phyloP scores from a whole-genome alignment of 2,888 invertebrate species.

The Lumbricus terrestris region DNA sequence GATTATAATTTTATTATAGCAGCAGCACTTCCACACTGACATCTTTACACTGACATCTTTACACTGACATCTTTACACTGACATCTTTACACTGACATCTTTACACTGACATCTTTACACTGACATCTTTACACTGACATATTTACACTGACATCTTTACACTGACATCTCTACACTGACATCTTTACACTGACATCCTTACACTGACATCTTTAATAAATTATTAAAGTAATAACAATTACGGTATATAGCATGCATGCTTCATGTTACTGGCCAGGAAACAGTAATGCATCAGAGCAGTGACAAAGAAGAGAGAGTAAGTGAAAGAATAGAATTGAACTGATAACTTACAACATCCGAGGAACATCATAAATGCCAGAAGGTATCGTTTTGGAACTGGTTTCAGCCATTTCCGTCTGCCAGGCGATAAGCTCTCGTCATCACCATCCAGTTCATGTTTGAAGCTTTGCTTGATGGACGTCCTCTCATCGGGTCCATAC shows the following conservation, averaged over 20 bases:
- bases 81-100: too few species aligned
- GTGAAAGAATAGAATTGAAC: background rate
- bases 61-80: too few species aligned
- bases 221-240: too few species aligned
- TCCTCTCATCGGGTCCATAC: constrained; percentile 32
- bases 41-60: too few species aligned
- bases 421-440: background rate
- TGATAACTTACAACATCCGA: constrained; percentile 56
- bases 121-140: too few species aligned
- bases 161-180: too few species aligned
- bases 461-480: constrained; percentile 34
- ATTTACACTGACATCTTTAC: too few species aligned
- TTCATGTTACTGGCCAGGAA: background rate
- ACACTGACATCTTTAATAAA: background rate
- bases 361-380: constrained; percentile 59
- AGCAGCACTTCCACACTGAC: background rate
- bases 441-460: constrained; percentile 25
- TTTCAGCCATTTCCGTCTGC: constrained; percentile 15
- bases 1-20: background rate
- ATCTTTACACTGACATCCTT: too few species aligned
- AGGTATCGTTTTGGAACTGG: constrained; percentile 58
- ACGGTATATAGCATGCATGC: too few species aligned
- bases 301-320: background rate
- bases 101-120: too few species aligned
- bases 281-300: background rate